Conservation (phyloP, 2,113 vertebrate genomes). For the Riparia riparia region DNA sequence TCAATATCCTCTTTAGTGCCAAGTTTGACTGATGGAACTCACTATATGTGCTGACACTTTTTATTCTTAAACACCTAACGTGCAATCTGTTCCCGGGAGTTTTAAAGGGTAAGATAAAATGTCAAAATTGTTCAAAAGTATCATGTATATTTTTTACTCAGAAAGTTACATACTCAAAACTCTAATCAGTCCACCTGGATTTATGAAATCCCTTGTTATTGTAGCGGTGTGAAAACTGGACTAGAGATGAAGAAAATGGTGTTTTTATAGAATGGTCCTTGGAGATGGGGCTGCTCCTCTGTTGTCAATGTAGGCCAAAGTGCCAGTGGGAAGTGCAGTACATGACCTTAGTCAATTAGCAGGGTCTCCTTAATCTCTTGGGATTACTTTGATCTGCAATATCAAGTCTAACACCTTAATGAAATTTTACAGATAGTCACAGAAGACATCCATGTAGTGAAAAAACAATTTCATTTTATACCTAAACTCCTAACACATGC, state of each 20-base stretch:
- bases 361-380: slow-evolving; percentile 68
- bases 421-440: slow-evolving; percentile 75
- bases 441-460: slow-evolving; percentile 58
- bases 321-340: slow-evolving; percentile 71
- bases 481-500: slow-evolving; percentile 67
- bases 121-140: slow-evolving; percentile 78
- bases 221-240: slow-evolving; percentile 66
- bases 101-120: slow-evolving; percentile 80
- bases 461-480: slow-evolving; percentile 71
- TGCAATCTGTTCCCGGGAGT: slow-evolving; percentile 63
- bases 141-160: slow-evolving; percentile 73
- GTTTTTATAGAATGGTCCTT: slow-evolving; percentile 75
- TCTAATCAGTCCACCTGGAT: slow-evolving; percentile 76
- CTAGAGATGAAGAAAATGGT: slow-evolving; percentile 72
- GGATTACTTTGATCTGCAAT: slow-evolving; percentile 77
- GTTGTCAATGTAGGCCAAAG: slow-evolving; percentile 69
- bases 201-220: slow-evolving; percentile 71
- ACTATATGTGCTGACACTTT: slow-evolving; percentile 73
- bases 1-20: slow-evolving; percentile 66
- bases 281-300: slow-evolving; percentile 68
- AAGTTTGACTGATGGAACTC: slow-evolving; percentile 72
- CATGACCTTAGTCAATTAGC: slow-evolving; percentile 77
- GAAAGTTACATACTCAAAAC: slow-evolving; percentile 76
- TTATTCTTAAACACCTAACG: slow-evolving; percentile 72
- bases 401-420: slow-evolving; percentile 75